Conservation (phyloP, 2,888 invertebrate species). For the Acleris literana region DNA sequence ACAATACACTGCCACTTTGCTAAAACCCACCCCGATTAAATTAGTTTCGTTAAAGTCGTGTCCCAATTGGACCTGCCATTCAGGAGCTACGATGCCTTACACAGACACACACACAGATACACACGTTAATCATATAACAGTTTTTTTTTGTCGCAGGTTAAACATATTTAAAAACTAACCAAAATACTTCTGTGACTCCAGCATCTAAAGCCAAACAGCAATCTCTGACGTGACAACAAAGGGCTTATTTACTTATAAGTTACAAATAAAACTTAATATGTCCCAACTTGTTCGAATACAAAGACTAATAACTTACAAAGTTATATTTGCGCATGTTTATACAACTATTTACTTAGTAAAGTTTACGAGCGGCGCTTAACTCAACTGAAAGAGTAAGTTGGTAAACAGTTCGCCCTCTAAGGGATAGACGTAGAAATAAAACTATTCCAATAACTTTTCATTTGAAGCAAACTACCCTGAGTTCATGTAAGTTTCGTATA, state of each 20-base stretch:
- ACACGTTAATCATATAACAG: too few species aligned
- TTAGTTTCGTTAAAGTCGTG: too few species aligned
- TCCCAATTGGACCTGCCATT: too few species aligned
- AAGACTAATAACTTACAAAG: constrained; percentile 8
- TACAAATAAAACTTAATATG: constrained; percentile 7
- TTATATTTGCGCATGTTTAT: constrained; percentile 5
- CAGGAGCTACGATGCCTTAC: too few species aligned
- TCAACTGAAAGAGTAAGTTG: constrained; percentile 19
- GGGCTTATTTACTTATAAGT: not conserved
- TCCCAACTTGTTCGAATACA: constrained; percentile 8
- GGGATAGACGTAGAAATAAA: constrained; percentile 29
- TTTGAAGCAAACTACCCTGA: constrained; percentile 21
- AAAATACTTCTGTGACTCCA: too few species aligned
- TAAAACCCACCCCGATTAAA: too few species aligned
- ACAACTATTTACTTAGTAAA: constrained; percentile 1
- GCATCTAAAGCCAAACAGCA: too few species aligned
- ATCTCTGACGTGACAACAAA: too few species aligned
- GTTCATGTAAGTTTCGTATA: constrained; percentile 23
- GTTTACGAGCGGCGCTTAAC: constrained; percentile 1
- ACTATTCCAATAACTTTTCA: constrained; percentile 35
- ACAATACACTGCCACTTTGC: too few species aligned
- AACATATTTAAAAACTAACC: too few species aligned
- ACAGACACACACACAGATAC: too few species aligned
- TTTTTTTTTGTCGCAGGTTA: too few species aligned
- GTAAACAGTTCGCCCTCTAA: constrained; percentile 26